A percentile compares a stretch with the other conserved stretches of the same genome.
phyloP scores from a whole-genome alignment of 2,888 invertebrate genomes.

The Pristionchus maxplancki region DNA sequence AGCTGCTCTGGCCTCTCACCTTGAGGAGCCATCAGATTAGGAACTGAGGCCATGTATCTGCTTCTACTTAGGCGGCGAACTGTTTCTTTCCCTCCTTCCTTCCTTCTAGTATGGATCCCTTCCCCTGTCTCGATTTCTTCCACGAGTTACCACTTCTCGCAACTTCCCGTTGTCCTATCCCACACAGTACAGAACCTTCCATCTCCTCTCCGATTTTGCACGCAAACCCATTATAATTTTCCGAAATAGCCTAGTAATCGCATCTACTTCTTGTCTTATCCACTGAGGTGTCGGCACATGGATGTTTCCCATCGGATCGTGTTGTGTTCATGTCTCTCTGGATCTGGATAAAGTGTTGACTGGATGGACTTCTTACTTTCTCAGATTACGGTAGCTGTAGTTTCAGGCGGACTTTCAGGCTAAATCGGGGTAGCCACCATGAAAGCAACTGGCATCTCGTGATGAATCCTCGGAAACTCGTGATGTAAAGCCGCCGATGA shows the following conservation, averaged over 20 bases:
- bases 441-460: too few species aligned
- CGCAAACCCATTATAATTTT: background rate
- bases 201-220: background rate
- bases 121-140: background rate
- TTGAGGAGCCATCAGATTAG: background rate
- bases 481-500: background rate
- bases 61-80: constrained; percentile 18
- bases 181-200: background rate
- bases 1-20: background rate
- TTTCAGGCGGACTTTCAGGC: background rate
- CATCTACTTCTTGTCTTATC: background rate
- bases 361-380: background rate
- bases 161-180: background rate
- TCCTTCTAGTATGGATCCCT: background rate
- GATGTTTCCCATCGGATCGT: background rate
- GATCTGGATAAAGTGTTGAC: constrained; percentile 39
- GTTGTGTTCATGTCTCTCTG: background rate
- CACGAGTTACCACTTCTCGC: constrained; percentile 3
- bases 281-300: background rate
- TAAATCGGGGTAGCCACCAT: too few species aligned
- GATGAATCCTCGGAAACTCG: background rate
- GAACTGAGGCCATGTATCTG: constrained; percentile 29
- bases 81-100: background rate
- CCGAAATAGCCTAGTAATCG: background rate
- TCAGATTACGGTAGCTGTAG: background rate